Evolutionary conservation across 2,888 invertebrate species (phyloP), one percentile per base, ranked within the genome.

Genomic region (Volucella inflata): DNA sequence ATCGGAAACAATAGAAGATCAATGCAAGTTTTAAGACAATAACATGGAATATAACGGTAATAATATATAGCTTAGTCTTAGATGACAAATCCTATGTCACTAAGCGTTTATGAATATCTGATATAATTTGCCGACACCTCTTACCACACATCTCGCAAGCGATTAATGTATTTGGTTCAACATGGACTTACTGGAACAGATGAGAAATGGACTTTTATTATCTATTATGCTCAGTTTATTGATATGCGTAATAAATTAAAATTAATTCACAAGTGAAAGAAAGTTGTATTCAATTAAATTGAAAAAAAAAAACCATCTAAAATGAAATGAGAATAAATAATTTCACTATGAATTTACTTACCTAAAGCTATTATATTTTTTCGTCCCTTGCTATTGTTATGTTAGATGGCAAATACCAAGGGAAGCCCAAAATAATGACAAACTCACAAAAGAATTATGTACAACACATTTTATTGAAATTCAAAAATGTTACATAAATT

Each of bases 251-350:
- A 30, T 30, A 36, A 21, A 68, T 30, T 11, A 30, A 21, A 40
- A 42, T 12, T 21, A 51, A 53, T 67, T 51, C 65, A 11, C n/a
- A 30, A 46, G 3, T 30, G n/a, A 68, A 68, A 44, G 67, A 68
- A 68, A 68, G 67, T 67, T 55, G 42, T 11, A 4, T 6, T 6
- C 1, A 55, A 8, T 16, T 68, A 42, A 21, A 38, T 8, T 10
- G 12, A 12, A 50, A 65, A 46, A 51, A n/a, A 14, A 10, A 42
- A 40, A 10, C 3, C 1, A 42, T 21, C 17, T n/a, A 4, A 42
- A 67, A 67, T 53, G 8, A 44, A 44, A 21, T 17, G 1, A 10
- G 30, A 55, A 44, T 55, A 40, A 65, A 40, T 65, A 50, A 51
- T 51, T 11, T 12, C 11, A 8, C 6, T n/a, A 21, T 21, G 30